These are phyloP conservation scores for Lithosia quadra DNA, from an alignment of 2,888 invertebrate species.

Conservation along the genomic window DNA sequence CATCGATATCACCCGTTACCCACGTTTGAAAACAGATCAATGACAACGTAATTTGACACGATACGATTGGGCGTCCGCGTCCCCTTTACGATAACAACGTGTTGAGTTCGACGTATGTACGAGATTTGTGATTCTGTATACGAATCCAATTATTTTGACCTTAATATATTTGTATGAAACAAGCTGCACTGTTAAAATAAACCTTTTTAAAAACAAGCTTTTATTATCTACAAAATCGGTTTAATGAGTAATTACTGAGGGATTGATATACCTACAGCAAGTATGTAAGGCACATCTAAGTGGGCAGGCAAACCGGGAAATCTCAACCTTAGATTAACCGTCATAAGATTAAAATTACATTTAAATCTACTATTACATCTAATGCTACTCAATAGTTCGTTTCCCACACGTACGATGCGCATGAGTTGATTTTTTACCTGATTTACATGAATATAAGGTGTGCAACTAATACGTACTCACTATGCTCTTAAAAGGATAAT, in stretches of 20 bases:
- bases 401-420: slow-evolving; percentile 36
- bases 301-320: too few relatives aligned
- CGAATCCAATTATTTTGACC: background rate
- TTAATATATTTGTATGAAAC: background rate
- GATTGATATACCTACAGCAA: too few relatives aligned
- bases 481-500: slow-evolving; percentile 36
- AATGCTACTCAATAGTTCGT: slow-evolving; percentile 2
- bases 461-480: slow-evolving; percentile 45
- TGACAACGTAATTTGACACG: slow-evolving; percentile 47
- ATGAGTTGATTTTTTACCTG: slow-evolving; percentile 38
- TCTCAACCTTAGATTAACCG: slow-evolving; percentile 15
- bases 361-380: background rate
- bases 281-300: too few relatives aligned
- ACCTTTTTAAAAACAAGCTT: too few relatives aligned
- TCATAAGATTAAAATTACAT: slow-evolving; percentile 12
- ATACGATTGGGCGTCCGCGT: slow-evolving; percentile 55
- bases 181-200: too few relatives aligned
- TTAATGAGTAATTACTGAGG: too few relatives aligned
- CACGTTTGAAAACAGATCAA: slow-evolving; percentile 41
- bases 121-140: background rate
- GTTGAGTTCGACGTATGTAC: slow-evolving; percentile 8
- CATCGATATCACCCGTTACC: slow-evolving; percentile 8
- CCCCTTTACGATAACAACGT: slow-evolving; percentile 47
- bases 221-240: too few relatives aligned
- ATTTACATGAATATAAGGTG: slow-evolving; percentile 48